Evolutionary conservation across 2,888 invertebrate species (phyloP), one percentile per base, ranked within the genome.

Genomic region (Oxytorus armatus): DNA sequence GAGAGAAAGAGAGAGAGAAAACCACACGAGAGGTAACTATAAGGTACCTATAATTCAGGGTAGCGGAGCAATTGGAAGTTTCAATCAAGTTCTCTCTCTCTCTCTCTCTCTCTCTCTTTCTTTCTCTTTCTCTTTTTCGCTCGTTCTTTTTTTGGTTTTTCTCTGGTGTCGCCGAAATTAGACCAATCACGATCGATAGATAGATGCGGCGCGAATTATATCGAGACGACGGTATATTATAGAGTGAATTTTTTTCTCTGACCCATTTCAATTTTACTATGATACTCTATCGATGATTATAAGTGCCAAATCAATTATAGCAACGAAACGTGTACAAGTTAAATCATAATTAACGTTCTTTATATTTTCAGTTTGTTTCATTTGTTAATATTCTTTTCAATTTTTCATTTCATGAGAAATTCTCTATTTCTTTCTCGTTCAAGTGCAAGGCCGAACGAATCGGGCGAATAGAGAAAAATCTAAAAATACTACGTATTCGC

Each of bases 201-300:
- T 5, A 36, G 29, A 29, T 49, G 49, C 39, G 53, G 29, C 11
- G 36, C 25, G 23, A 77, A 69, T 69, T 61, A 69, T 61, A 61
- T 55, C 53, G 69, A 36, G 7, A 25, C 47, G 66, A 74, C 42
- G 51, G 51, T 53, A 7, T 25, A 16, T 39, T 53, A 7, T 18
- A 16, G 5, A 33, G 10, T 33, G 33, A 49, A 8, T 18, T 61
- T 53, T 70, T 72, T 65, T 57, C 29, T 29, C 29, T 42, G 36
- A 29, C 47, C 33, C 36, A 16, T 66, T 73, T 73, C 51, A 14
- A 53, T 73, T 59, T 73, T 51, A 61, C 47, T 49, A 39, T 33
- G 16, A 42, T 39, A 4, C 44, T 1, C 21, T 39, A 29, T 66
- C 36, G 36, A 66, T 66, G 0, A 8, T 1, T 23, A 25, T 11